These are phyloP conservation scores for Aramus guarauna DNA, from an alignment of 2,113 vertebrate species.

Conservation along the genomic window DNA sequence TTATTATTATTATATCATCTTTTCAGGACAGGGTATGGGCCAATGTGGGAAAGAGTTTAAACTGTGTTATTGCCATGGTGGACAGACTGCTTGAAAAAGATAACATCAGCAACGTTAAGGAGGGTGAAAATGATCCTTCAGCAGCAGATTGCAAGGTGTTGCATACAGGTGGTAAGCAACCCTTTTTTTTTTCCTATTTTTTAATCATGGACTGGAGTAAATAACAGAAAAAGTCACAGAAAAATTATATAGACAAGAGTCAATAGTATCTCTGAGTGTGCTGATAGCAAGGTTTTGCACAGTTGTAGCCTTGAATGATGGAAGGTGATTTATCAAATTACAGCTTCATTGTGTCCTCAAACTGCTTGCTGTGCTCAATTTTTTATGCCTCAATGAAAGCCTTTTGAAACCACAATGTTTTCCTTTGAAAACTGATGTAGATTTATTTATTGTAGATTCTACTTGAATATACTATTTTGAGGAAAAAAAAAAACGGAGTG, in stretches of 20 bases:
- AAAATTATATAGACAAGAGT: neutral
- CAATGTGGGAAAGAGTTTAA: conserved; percentile 91
- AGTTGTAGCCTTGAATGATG: neutral
- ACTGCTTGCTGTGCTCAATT: neutral
- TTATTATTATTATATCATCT: conserved; percentile 45
- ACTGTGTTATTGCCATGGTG: conserved; percentile 93
- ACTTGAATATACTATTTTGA: neutral
- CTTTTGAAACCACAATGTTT: neutral
- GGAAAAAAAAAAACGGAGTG: neutral
- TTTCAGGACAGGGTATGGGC: conserved; percentile 97
- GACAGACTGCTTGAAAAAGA: conserved; percentile 89
- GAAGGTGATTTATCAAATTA: conserved; percentile 27
- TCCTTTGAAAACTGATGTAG: neutral
- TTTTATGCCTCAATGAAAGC: neutral
- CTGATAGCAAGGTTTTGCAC: neutral
- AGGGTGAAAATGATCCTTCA: conserved; percentile 65
- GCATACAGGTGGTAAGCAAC: conserved; percentile 80
- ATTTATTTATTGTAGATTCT: conserved; percentile 33
- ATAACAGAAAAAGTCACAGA: neutral
- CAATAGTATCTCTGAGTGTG: neutral
- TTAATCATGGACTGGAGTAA: neutral
- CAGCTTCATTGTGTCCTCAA: conserved; percentile 1
- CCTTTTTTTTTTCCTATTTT: neutral
- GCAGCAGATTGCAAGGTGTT: conserved; percentile 76
- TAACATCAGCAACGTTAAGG: conserved; percentile 3